Evolutionary conservation across 2,888 invertebrate genomes (phyloP).

Genomic region (Eupithecia tripunctaria): DNA sequence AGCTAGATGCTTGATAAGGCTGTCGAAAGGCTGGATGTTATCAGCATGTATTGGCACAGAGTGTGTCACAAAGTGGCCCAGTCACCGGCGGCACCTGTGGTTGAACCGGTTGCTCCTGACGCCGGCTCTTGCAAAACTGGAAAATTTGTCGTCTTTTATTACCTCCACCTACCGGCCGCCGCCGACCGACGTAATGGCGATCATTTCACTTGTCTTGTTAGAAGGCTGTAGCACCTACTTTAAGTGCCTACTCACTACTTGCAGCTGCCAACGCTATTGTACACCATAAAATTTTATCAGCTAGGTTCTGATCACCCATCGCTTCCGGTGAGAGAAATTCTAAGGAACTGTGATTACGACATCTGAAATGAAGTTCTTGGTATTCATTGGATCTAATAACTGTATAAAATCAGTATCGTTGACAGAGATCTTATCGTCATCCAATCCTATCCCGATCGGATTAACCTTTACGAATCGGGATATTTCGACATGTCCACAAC

Average conservation of each 20-base stretch:
- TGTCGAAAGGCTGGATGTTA: slow-evolving; percentile 53
- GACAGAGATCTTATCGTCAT: slow-evolving; percentile 25
- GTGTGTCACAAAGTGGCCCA: slow-evolving; percentile 61
- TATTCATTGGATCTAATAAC: slow-evolving; percentile 21
- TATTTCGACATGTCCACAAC: slow-evolving; percentile 3
- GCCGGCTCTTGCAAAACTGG: slow-evolving; percentile 72
- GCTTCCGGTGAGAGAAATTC: slow-evolving; percentile 36
- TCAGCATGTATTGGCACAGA: slow-evolving; percentile 57
- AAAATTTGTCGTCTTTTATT: slow-evolving; percentile 65
- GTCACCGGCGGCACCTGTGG: slow-evolving; percentile 74
- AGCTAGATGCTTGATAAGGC: slow-evolving; percentile 14
- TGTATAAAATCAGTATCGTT: slow-evolving; percentile 22
- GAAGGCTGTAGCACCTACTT: neutral
- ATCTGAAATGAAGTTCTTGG: slow-evolving; percentile 24
- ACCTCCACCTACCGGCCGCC: slow-evolving; percentile 54
- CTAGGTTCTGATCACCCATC: neutral
- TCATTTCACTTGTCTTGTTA: slow-evolving; percentile 50
- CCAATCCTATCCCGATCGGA: slow-evolving; percentile 17
- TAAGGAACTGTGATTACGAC: slow-evolving; percentile 22
- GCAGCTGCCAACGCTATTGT: slow-evolving; percentile 1
- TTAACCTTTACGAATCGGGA: slow-evolving; percentile 22
- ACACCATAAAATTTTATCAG: neutral
- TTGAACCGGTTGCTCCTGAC: slow-evolving; percentile 71
- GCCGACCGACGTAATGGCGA: slow-evolving; percentile 56
- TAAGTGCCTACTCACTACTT: neutral